Percentiles rank a stretch among this genome's conserved stretches.
Conservation (phyloP, 2,888 invertebrate genomes). For the Prosopocoilus inquinatus region DNA sequence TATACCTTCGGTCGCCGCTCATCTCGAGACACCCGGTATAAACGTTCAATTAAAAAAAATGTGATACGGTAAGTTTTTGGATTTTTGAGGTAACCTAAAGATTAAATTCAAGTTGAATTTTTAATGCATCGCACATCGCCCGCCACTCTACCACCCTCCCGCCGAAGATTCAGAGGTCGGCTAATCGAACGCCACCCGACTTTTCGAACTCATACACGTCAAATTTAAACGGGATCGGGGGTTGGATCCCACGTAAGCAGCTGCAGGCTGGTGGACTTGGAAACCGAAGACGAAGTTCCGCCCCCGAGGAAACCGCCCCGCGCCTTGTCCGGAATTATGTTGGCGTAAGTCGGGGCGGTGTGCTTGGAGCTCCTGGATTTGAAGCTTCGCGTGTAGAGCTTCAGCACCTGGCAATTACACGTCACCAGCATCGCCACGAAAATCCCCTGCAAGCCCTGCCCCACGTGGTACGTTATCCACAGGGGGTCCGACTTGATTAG, state of each 20-base stretch:
- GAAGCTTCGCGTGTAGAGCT: conserved; percentile 46
- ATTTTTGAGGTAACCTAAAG: too few species aligned
- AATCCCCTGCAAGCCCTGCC: conserved; percentile 58
- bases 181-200: background rate
- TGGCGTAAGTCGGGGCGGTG: conserved; percentile 30
- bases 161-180: background rate
- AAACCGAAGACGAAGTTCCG: conserved; percentile 33
- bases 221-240: conserved; percentile 48
- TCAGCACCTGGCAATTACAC: conserved; percentile 58
- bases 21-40: too few species aligned
- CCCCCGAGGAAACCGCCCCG: conserved; percentile 29
- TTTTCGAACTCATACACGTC: background rate
- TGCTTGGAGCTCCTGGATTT: conserved; percentile 21
- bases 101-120: too few species aligned
- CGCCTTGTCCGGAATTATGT: conserved; percentile 28
- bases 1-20: too few species aligned
- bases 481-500: conserved; percentile 45
- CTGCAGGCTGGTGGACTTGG: conserved; percentile 50
- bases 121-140: too few species aligned
- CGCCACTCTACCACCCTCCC: too few species aligned
- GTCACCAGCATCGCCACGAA: conserved; percentile 62
- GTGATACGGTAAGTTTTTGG: too few species aligned
- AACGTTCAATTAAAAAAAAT: too few species aligned
- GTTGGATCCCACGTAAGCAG: conserved; percentile 50
- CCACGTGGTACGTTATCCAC: conserved; percentile 52